Percentiles rank a stretch among this genome's conserved stretches.
phyloP scores from a whole-genome alignment of 2,888 invertebrate genomes.

The Eugnorisma glareosa region DNA sequence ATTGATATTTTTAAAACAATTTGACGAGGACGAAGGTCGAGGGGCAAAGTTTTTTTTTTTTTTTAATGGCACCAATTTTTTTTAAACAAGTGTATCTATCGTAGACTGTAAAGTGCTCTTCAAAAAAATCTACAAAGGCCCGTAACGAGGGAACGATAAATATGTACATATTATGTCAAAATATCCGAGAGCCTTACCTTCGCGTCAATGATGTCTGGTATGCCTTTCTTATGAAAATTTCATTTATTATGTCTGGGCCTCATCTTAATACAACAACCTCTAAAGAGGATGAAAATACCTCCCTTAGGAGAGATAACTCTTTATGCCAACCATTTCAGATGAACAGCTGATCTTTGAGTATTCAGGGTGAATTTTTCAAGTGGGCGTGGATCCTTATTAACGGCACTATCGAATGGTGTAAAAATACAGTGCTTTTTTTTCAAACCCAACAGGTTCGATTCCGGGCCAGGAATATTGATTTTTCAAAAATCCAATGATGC shows the following conservation, averaged over 20 bases:
- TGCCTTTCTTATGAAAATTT: conserved; percentile 41
- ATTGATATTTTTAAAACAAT: too few relatives aligned
- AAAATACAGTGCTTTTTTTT: too few relatives aligned
- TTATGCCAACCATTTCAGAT: background rate
- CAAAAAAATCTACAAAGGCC: conserved; percentile 43
- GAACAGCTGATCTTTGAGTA: background rate
- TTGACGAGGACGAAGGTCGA: too few relatives aligned
- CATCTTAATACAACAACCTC: conserved; percentile 22
- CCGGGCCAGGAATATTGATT: too few relatives aligned
- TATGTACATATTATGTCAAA: conserved; percentile 56
- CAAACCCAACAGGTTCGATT: too few relatives aligned
- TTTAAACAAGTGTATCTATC: background rate
- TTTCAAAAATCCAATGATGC: too few relatives aligned
- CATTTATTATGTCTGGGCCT: conserved; percentile 27
- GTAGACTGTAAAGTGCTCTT: conserved; percentile 37
- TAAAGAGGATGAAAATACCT: background rate
- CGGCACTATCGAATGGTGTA: too few relatives aligned
- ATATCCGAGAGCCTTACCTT: conserved; percentile 23
- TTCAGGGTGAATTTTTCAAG: too few relatives aligned
- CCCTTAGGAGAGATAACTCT: background rate
- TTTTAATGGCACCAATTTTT: conserved; percentile 11
- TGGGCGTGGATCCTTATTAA: too few relatives aligned
- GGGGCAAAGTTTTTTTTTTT: too few relatives aligned
- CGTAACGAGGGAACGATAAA: conserved; percentile 52
- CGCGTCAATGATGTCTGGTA: conserved; percentile 42